Conservation (phyloP, 2,888 invertebrate species). For the Diloba caeruleocephala region DNA sequence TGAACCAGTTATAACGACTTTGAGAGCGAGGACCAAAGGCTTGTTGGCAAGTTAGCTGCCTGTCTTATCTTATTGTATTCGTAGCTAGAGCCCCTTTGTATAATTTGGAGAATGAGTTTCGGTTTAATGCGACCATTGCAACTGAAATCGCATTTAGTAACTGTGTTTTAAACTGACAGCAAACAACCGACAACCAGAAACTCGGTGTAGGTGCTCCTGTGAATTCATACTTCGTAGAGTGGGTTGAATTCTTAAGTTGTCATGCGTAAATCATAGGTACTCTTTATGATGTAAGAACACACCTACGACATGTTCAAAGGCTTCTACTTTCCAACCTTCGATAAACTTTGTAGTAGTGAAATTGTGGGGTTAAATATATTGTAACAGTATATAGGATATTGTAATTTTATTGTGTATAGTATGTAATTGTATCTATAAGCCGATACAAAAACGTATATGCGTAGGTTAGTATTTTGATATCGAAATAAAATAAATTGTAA, state of each 20-base stretch:
- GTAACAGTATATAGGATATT: too few species aligned
- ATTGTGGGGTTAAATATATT: too few species aligned
- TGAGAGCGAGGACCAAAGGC: slow-evolving; percentile 29
- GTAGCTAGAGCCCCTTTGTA: slow-evolving; percentile 20
- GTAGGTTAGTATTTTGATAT: too few species aligned
- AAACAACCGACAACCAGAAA: slow-evolving; percentile 14
- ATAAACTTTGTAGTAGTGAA: too few species aligned
- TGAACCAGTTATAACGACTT: slow-evolving; percentile 15
- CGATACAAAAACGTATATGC: too few species aligned
- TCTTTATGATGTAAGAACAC: too few species aligned
- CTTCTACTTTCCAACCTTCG: too few species aligned
- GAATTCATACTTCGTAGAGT: slow-evolving; percentile 11
- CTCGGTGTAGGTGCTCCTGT: neutral
- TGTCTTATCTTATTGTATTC: slow-evolving; percentile 20
- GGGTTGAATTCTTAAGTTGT: slow-evolving; percentile 11
- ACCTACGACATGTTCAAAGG: too few species aligned
- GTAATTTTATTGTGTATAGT: too few species aligned
- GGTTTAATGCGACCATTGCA: slow-evolving; percentile 23
- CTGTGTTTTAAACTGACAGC: slow-evolving; percentile 9
- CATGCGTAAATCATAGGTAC: neutral
- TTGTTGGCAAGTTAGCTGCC: slow-evolving; percentile 3
- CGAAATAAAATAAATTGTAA: too few species aligned
- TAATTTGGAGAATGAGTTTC: slow-evolving; percentile 14
- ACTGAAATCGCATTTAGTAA: slow-evolving; percentile 22
- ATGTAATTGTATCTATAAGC: too few species aligned